Conservation (phyloP, 2,113 vertebrate genomes). For the Halcyon senegalensis region DNA sequence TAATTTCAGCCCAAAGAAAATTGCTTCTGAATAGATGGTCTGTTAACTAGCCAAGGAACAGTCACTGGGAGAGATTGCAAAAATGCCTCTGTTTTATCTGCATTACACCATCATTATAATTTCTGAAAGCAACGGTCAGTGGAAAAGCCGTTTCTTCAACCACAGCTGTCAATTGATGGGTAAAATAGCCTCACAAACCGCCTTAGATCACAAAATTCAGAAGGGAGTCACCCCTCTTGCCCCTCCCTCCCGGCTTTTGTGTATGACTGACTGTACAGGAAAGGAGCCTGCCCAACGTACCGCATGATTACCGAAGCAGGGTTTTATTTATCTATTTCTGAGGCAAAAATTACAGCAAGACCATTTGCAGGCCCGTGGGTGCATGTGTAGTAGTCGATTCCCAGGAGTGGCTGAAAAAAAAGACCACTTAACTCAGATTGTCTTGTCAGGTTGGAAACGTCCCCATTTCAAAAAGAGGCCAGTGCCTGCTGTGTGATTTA, state of each 20-base stretch:
- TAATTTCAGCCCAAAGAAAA: conserved; percentile 83
- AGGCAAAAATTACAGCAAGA: neutral
- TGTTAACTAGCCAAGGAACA: conserved; percentile 79
- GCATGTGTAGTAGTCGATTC: neutral
- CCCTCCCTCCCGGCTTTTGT: neutral
- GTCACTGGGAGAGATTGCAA: conserved; percentile 71
- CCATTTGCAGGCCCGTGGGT: neutral
- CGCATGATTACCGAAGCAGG: neutral
- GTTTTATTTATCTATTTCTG: neutral
- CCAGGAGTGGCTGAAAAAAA: neutral
- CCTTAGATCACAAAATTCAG: neutral
- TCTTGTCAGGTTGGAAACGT: neutral
- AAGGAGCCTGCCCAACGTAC: neutral
- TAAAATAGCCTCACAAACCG: conserved; percentile 33
- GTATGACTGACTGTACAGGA: neutral
- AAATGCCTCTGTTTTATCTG: conserved; percentile 74
- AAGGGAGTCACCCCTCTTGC: neutral
- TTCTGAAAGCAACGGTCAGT: conserved; percentile 46
- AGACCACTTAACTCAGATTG: neutral
- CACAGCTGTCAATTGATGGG: conserved; percentile 6
- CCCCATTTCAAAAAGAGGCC: neutral
- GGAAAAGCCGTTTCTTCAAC: conserved; percentile 32
- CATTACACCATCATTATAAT: conserved; percentile 60
- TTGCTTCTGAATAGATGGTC: conserved; percentile 82
- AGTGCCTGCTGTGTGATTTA: neutral